Conservation (phyloP, 2,888 invertebrate species). For the Thereva nobilitata region DNA sequence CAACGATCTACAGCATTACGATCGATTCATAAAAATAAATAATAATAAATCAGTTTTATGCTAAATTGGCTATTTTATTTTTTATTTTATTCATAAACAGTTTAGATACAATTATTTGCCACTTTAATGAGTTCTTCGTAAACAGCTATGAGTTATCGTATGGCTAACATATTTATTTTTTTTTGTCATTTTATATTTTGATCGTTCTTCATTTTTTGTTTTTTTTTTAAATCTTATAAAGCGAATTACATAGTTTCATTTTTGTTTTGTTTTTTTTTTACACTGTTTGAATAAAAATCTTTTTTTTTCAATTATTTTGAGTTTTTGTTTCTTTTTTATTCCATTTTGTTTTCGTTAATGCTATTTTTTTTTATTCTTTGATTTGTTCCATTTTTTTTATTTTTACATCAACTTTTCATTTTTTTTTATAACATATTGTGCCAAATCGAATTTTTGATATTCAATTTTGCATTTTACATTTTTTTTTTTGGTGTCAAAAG, state of each 20-base stretch:
- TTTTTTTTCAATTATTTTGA: conserved; percentile 5
- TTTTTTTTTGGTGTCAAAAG: conserved; percentile 19
- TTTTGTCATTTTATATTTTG: conserved; percentile 21
- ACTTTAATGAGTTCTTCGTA: conserved; percentile 32
- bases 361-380: conserved; percentile 15
- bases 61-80: conserved; percentile 37
- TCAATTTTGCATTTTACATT: conserved; percentile 10
- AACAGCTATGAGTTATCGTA: conserved; percentile 34
- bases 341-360: conserved; percentile 10
- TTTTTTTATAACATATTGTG: conserved; percentile 11
- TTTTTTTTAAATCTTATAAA: not conserved
- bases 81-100: conserved; percentile 35
- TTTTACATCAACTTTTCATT: conserved; percentile 21
- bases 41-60: not conserved
- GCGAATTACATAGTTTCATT: not conserved
- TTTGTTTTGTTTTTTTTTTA: conserved; percentile 5
- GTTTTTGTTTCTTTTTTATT: conserved; percentile 9
- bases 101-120: conserved; percentile 35
- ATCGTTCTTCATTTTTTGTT: conserved; percentile 14
- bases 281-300: conserved; percentile 31
- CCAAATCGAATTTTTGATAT: conserved; percentile 21
- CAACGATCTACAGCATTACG: not conserved
- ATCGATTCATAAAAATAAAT: not conserved
- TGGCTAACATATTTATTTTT: conserved; percentile 32
- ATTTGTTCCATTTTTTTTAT: conserved; percentile 10